Base-by-base conservation (phyloP, 1,140 invertebrate species). In the Cecropterus lyciades region DNA sequence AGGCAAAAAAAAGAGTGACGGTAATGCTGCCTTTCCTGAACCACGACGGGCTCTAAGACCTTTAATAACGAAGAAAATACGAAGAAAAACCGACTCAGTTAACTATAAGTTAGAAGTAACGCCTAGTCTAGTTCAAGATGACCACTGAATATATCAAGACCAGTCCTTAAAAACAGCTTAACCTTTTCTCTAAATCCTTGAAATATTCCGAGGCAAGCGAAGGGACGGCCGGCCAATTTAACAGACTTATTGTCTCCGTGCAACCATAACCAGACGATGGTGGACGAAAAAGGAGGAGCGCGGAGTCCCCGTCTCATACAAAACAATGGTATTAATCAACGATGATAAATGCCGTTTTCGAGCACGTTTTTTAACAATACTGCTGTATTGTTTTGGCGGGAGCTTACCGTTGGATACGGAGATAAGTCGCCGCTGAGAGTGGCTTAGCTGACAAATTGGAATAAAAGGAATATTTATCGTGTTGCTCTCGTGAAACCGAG, bases 281-380 rank as follows among this genome's bases (percentile, higher is more conserved):
- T 76, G 75, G 79, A 80, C 66, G 75, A 80, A 91, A 91, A 89
- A 91, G 73, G 76, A 89, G 53, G 75, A 90, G 73, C 75, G 82
- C 67, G 85, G 85, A 77, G 80, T 79, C 77, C 79, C 82, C 80
- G 77, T 75, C 80, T 85, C 83, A 87, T 89, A 90, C 89, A 87
- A 92, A 92, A 92, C 89, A 92, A 92, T 92, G 89, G 87, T 90
- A 92, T 92, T 92, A 92, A 92, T 90, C 89, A 90, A 85, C 80
- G 86, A 92, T 92, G 89, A 92, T 92, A 92, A 89, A 92, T 92
- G 89, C 83, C 77, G 87, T 84, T 85, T 90, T 84, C 86, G 84
- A 78, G 75, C 84, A 89, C 86, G 86, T 89, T 90, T 92, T 92
- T 90, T 92, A 92, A 90, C 82, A 82, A 89, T 85, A 85, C 89